phyloP scores from a whole-genome alignment of 1,140 invertebrate species.

The Dendrolimus kikuchii region DNA sequence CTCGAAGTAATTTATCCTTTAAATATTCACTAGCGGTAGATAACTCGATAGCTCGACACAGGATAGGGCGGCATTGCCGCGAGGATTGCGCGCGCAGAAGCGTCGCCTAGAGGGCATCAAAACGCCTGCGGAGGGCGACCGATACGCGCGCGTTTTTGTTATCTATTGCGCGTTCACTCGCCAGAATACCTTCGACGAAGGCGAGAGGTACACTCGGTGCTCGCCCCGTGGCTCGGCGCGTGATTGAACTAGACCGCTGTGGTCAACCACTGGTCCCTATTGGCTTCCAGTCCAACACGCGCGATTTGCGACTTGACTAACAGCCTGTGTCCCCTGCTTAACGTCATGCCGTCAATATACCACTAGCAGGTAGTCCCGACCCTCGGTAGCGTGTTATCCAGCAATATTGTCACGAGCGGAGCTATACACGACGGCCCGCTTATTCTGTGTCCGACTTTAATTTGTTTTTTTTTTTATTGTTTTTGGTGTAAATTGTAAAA shows the following conservation, averaged over 20 bases:
- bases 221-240: conserved; percentile 20
- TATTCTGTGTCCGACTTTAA: conserved; percentile 52
- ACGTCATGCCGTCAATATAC: conserved; percentile 8
- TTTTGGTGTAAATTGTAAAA: conserved; percentile 63
- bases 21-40: conserved; percentile 28
- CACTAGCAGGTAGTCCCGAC: conserved; percentile 44
- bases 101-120: conserved; percentile 63
- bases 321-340: conserved; percentile 12
- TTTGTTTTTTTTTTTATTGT: conserved; percentile 54
- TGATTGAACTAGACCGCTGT: conserved; percentile 14
- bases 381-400: conserved; percentile 48
- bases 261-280: no score
- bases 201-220: conserved; percentile 41
- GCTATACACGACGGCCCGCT: conserved; percentile 28
- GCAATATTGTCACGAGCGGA: conserved; percentile 39
- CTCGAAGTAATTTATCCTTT: no score
- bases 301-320: not conserved
- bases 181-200: conserved; percentile 45
- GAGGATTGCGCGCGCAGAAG: conserved; percentile 56
- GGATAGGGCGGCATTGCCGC: conserved; percentile 58
- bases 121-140: conserved; percentile 59
- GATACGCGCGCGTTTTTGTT: conserved; percentile 48
- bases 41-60: conserved; percentile 62
- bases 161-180: conserved; percentile 42
- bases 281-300: not conserved